Percentiles rank a stretch among this genome's conserved stretches.
phyloP scores from a whole-genome alignment of 1,140 invertebrate genomes.

The Hylaeus anthracinus region DNA sequence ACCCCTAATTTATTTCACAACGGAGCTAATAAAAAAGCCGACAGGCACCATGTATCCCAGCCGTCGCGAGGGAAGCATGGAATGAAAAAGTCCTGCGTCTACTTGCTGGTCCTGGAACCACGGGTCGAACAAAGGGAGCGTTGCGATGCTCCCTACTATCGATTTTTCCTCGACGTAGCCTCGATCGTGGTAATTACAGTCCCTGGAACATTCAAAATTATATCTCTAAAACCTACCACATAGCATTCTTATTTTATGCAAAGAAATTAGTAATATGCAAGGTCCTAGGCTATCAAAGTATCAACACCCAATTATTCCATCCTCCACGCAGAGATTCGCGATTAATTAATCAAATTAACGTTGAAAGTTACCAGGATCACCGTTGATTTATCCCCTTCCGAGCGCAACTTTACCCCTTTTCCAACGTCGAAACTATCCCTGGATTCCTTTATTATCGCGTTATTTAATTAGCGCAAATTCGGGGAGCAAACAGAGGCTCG shows the following conservation, averaged over 20 bases:
- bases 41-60: slow-evolving; percentile 40
- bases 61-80: background rate
- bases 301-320: background rate
- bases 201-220: too few species aligned
- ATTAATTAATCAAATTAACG: slow-evolving; percentile 22
- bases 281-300: too few species aligned
- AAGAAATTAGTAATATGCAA: too few species aligned
- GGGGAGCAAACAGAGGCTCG: slow-evolving; percentile 34
- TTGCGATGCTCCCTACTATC: slow-evolving; percentile 21
- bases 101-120: slow-evolving; percentile 28
- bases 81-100: slow-evolving; percentile 60
- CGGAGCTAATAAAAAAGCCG: slow-evolving; percentile 63
- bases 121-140: slow-evolving; percentile 45
- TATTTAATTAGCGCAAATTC: slow-evolving; percentile 50
- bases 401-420: background rate
- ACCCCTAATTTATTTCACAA: slow-evolving; percentile 68
- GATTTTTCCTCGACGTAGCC: slow-evolving; percentile 8
- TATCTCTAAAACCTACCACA: too few species aligned
- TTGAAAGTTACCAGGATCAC: background rate
- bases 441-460: slow-evolving; percentile 8
- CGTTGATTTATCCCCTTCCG: too few species aligned
- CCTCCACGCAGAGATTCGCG: background rate
- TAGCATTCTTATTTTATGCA: too few species aligned
- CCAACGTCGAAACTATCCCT: too few species aligned
- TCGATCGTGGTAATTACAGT: too few species aligned